phyloP scores from a whole-genome alignment of 2,797 vertebrate genomes.

The Fringilla coelebs region DNA sequence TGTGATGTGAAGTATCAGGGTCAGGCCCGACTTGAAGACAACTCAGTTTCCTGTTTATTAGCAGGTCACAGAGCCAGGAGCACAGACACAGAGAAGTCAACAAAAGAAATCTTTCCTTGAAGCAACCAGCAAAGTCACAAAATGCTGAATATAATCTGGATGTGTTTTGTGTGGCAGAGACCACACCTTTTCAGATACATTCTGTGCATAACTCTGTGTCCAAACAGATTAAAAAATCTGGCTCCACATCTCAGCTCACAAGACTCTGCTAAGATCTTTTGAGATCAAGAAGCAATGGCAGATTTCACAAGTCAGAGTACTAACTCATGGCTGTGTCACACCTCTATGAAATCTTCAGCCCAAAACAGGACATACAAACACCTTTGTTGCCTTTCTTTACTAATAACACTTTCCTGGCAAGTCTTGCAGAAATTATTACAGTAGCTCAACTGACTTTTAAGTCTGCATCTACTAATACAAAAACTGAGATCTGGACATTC shows the following conservation, averaged over 20 bases:
- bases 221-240: background rate
- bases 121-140: background rate
- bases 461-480: background rate
- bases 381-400: background rate
- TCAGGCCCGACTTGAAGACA: background rate
- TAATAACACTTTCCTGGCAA: background rate
- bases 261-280: background rate
- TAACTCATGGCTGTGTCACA: background rate
- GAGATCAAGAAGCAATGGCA: background rate
- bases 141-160: background rate
- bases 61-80: background rate
- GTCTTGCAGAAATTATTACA: background rate
- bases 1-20: constrained; percentile 2
- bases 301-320: background rate
- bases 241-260: rapidly evolving
- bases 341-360: background rate
- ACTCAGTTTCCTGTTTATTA: background rate
- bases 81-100: background rate
- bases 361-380: background rate
- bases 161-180: background rate
- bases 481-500: background rate
- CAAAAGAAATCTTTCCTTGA: background rate
- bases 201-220: background rate
- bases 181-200: background rate
- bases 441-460: background rate